Conservation (phyloP, 2,113 vertebrate species). For the Menidia beryllina region DNA sequence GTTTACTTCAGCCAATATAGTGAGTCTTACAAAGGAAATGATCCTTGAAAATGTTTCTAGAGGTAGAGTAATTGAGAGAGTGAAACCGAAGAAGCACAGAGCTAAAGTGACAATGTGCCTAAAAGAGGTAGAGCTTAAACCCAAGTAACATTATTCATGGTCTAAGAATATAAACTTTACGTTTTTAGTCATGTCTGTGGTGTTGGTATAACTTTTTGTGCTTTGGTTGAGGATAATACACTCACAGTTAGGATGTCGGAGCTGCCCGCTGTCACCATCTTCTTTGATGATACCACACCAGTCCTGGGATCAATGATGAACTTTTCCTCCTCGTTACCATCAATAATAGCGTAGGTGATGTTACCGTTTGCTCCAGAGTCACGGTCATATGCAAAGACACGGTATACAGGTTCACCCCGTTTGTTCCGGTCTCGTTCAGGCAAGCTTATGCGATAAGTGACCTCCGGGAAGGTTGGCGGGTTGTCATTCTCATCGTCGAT, state of each 20-base stretch:
- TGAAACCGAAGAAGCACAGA: not conserved
- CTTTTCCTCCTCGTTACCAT: constrained; percentile 91
- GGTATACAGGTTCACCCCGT: constrained; percentile 91
- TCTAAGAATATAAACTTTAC: constrained; percentile 5
- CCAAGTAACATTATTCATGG: not conserved
- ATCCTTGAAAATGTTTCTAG: not conserved
- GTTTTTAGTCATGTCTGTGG: not conserved
- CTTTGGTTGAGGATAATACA: constrained; percentile 4
- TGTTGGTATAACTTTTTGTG: constrained; percentile 3
- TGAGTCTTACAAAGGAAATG: constrained; percentile 9
- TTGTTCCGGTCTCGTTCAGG: constrained; percentile 94
- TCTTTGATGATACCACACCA: constrained; percentile 94
- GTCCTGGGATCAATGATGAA: constrained; percentile 95
- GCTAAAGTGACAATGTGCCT: not conserved
- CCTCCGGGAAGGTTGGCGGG: constrained; percentile 91
- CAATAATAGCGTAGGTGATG: constrained; percentile 93
- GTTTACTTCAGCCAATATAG: constrained; percentile 11
- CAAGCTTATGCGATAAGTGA: constrained; percentile 91
- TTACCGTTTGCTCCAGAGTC: constrained; percentile 93
- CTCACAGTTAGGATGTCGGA: constrained; percentile 93
- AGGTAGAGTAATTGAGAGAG: constrained; percentile 11
- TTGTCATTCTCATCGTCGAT: constrained; percentile 97
- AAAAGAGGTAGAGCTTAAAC: not conserved
- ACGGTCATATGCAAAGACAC: constrained; percentile 92
- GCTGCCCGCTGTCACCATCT: constrained; percentile 93